Evolutionary conservation across 2,888 invertebrate genomes (phyloP), one percentile per base, ranked within the genome.

Genomic region (Allolobophora icterica): DNA sequence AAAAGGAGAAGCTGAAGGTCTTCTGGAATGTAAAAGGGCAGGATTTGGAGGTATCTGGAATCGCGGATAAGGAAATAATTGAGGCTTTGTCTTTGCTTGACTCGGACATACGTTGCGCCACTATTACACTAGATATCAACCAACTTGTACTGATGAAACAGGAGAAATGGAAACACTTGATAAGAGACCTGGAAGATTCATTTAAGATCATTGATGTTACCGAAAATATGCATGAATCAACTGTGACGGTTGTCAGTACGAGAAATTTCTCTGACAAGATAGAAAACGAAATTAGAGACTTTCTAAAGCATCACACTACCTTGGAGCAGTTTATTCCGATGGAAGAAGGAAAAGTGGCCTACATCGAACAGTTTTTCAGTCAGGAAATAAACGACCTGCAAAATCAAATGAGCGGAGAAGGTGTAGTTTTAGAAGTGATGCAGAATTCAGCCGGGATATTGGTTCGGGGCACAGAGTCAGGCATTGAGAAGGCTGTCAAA

Each of bases 21-120:
- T 34, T 38, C 6, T 87, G 87, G 87, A 87, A 17, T 35, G 87
- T 87, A 13, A 21, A 87, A 34, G 24, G 24, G 19, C 30, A 87
- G 8, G 87, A 21, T 24, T 87, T 87, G 11, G 87, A 87, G 38
- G 38, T 87, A 35, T 87, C 87, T 87, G 87, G 87, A 87, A 87
- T 34, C n/a, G 8, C 35, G 3, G 87, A 87, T 17, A 87, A 35
- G 24, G 87, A 87, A 35, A 87, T 87, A 35, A 87, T 1, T 19
- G 21, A 87, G 15, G 34, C 19, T 35, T 35, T 87, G 34, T 34
- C 87, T 35, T 13, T 38, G 5, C 34, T 87, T 35, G 35, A 87
- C 87, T 34, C 87, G 0, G 87, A 87, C 8, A 35, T 87, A 35
- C 87, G 24, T 35, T 87, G 38, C 87, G 11, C 30, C 6, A 33